phyloP scores from a whole-genome alignment of 2,113 vertebrate species.

The Gymnorhina tibicen region DNA sequence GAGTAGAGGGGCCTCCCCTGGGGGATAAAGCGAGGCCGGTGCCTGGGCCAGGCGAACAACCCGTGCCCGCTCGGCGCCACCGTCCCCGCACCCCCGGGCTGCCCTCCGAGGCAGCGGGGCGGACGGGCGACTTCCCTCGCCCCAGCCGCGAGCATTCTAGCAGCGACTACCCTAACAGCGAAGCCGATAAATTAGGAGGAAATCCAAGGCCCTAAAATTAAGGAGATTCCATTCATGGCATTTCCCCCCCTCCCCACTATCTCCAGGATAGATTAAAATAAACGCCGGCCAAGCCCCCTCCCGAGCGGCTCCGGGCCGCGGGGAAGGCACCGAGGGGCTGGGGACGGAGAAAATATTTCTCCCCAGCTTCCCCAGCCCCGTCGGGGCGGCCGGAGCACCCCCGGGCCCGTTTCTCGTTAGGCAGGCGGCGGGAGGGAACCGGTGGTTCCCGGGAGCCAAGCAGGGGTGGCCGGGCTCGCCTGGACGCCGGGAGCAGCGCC shows the following conservation, averaged over 20 bases:
- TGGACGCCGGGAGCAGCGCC: background rate
- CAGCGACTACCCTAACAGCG: background rate
- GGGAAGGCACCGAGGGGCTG: background rate
- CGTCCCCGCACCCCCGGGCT: background rate
- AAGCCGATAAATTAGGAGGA: background rate
- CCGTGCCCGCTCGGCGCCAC: background rate
- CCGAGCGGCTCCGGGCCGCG: background rate
- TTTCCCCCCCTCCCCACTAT: fast-evolving
- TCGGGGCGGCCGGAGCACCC: background rate
- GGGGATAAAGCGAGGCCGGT: background rate
- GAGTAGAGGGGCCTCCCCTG: background rate
- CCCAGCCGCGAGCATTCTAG: background rate
- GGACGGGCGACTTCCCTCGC: background rate
- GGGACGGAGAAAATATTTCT: background rate
- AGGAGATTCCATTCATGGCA: background rate
- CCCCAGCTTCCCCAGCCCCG: background rate
- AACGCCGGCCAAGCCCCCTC: background rate
- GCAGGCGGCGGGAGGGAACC: background rate
- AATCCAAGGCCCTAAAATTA: background rate
- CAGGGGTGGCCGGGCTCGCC: background rate
- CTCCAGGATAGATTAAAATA: background rate
- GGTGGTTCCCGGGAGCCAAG: background rate
- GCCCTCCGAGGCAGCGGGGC: background rate
- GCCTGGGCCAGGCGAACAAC: background rate
- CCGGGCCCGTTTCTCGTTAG: slow-evolving; percentile 11